Conservation (phyloP, 2,797 vertebrate species). For the Aphelocoma californica region DNA sequence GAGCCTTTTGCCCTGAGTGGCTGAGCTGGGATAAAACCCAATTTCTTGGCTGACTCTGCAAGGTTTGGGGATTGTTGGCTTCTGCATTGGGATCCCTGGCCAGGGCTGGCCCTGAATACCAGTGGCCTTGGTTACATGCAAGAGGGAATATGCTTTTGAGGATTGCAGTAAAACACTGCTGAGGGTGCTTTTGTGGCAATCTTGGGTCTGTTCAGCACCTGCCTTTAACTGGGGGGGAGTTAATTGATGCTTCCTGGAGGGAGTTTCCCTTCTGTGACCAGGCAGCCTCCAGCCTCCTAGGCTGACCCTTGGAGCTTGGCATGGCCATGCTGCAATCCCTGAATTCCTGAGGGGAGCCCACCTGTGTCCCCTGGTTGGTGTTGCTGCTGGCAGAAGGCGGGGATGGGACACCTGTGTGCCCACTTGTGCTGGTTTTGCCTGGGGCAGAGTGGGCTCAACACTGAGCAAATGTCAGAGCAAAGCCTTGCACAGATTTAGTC, state of each 20-base stretch:
- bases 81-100: neutral
- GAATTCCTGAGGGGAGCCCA: neutral
- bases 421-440: neutral
- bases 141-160: neutral
- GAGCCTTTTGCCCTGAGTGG: neutral
- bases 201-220: neutral
- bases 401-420: neutral
- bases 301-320: neutral
- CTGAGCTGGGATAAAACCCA: neutral
- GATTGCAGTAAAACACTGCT: neutral
- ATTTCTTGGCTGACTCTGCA: neutral
- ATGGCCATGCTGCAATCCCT: rapidly evolving
- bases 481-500: neutral
- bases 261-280: neutral
- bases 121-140: neutral
- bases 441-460: neutral
- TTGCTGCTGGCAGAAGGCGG: neutral
- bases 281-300: neutral
- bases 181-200: neutral
- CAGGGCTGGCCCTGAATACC: neutral
- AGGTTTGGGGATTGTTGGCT: slow-evolving; percentile 13
- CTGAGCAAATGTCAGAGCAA: neutral
- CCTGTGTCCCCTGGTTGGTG: neutral
- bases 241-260: neutral
- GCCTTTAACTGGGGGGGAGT: neutral